phyloP scores from a whole-genome alignment of 2,113 vertebrate genomes.

The Cyphomyrus plagiostoma region DNA sequence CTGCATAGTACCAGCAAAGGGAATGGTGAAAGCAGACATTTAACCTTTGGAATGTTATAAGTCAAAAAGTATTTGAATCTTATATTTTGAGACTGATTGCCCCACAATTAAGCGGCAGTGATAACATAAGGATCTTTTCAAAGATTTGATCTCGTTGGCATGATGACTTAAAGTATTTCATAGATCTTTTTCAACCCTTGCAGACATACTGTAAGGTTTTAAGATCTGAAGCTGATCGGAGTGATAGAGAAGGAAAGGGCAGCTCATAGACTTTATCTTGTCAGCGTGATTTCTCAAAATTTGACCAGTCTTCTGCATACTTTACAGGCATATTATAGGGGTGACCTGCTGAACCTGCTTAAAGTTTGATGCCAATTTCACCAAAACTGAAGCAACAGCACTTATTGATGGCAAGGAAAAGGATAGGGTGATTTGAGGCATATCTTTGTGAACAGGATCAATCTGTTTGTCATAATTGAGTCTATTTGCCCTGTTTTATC shows the following conservation, averaged over 20 bases:
- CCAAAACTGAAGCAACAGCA: neutral
- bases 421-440: neutral
- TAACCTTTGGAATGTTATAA: neutral
- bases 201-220: neutral
- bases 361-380: neutral
- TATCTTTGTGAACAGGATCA: neutral
- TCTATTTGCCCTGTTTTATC: neutral
- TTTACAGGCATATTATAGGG: neutral
- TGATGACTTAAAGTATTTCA: neutral
- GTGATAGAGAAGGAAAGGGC: neutral
- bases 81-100: neutral
- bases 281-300: neutral
- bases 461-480: neutral
- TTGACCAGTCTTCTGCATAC: neutral
- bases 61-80: neutral
- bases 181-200: neutral
- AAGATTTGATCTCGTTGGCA: neutral
- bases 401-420: neutral
- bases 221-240: neutral
- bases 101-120: neutral
- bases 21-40: neutral
- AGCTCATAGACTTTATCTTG: neutral
- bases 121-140: neutral
- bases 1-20: neutral
- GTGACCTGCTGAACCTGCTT: neutral